Evolutionary conservation across 1,140 invertebrate genomes (phyloP).

Genomic region (Ooceraea biroi): DNA sequence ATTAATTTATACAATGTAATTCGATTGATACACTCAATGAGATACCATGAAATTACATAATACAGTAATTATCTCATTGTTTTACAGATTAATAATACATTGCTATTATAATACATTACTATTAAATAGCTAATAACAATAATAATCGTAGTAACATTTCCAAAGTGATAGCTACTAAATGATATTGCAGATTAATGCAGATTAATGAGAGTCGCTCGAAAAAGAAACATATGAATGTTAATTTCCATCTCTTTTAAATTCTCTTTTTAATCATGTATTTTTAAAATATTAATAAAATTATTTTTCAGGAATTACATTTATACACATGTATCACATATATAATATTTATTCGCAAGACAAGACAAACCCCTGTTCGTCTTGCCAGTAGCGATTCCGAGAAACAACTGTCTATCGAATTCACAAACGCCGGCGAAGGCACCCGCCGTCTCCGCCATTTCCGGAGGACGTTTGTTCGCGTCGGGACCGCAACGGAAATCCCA

Average conservation of each 20-base stretch:
- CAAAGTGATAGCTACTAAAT: constrained; percentile 22
- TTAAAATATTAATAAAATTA: background rate
- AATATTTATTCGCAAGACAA: background rate
- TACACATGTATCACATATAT: background rate
- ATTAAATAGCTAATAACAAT: constrained; percentile 25
- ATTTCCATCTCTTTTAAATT: background rate
- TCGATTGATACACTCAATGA: background rate
- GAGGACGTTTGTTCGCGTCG: constrained; percentile 43
- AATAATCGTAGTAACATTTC: background rate
- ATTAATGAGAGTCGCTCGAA: background rate
- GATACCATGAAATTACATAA: background rate
- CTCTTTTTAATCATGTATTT: background rate
- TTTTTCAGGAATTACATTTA: background rate
- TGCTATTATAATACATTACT: too few relatives aligned
- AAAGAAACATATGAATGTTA: background rate
- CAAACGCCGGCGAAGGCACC: background rate
- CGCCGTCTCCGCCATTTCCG: constrained; percentile 8
- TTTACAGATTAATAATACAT: constrained; percentile 34
- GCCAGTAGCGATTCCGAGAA: background rate
- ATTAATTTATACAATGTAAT: background rate
- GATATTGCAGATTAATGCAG: background rate
- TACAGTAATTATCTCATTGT: constrained; percentile 7
- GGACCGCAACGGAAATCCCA: constrained; percentile 17
- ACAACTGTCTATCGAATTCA: constrained; percentile 19
- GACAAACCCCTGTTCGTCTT: background rate